These are phyloP conservation scores for Orycteropus afer DNA, from an alignment of 2,113 vertebrate genomes.

Conservation along the genomic window DNA sequence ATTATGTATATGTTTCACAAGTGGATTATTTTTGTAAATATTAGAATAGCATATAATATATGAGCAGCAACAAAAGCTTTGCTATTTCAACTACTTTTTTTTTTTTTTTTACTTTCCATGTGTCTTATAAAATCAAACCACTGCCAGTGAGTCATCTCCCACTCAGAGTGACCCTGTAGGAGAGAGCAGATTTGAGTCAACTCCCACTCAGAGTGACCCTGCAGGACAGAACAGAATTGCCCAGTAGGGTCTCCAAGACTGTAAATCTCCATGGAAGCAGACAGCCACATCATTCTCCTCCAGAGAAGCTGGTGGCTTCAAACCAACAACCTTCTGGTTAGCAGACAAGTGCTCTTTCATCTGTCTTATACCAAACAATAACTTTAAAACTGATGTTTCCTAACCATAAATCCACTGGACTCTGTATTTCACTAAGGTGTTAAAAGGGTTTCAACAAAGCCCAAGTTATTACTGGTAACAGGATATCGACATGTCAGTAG, in stretches of 20 bases:
- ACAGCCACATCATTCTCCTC: too few species aligned
- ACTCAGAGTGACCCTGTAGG: too few species aligned
- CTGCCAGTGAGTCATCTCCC: too few species aligned
- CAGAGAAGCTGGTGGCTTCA: too few species aligned
- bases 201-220: too few species aligned
- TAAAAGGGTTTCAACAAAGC: neutral
- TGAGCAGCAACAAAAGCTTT: slow-evolving; percentile 2
- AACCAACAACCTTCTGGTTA: too few species aligned
- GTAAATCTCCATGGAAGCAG: too few species aligned
- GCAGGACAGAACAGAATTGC: too few species aligned
- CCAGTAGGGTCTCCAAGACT: too few species aligned
- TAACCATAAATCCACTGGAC: neutral
- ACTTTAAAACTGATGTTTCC: neutral
- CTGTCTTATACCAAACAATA: neutral
- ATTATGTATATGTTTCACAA: neutral
- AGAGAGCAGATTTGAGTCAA: too few species aligned
- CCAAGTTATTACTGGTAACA: neutral
- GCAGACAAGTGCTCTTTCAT: too few species aligned
- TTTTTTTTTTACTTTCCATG: neutral
- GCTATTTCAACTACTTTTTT: neutral
- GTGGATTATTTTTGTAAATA: neutral
- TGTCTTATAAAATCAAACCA: neutral
- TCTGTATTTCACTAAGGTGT: neutral
- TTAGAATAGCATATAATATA: neutral
- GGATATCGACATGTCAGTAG: neutral